Evolutionary conservation across 2,797 vertebrate genomes (phyloP), one percentile per base, ranked within the genome.

Genomic region (Syndactyla subalaris): DNA sequence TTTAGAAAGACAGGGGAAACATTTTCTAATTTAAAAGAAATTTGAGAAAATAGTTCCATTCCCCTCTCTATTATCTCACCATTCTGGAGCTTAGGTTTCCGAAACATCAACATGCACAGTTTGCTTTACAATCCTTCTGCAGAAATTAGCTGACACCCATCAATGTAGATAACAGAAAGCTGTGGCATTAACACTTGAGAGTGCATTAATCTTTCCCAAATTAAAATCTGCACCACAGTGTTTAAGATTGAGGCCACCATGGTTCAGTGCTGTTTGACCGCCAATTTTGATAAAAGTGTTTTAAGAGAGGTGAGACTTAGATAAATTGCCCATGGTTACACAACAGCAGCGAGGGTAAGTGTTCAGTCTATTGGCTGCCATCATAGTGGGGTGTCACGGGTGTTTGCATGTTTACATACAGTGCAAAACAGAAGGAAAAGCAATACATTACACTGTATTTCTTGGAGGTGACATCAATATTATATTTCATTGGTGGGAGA

Each of bases 151-250:
- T 98, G 99, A 99, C 98, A 98, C 98, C 98, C 98, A 98, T 99
- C 98, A 97, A 96, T 95, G 95, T 92, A 97, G 98, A 99, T 99
- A 99, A 98, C 98, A 97, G 98, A 98, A 98, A 97, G 98, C 96
- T 98, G 98, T 97, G 98, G 98, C 98, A 97, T 98, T 98, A 98
- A 98, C 98, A 98, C 97, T 98, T 94, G 96, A 98, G 97, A 98
- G 98, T 96, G 97, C 99, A 99, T 99, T 99, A 98, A 99, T 99
- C 99, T 99, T 99, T 98, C 98, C 98, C 98, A 99, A 99, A 99
- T 99, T 99, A 99, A 99, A 99, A 99, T 98, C 98, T 97, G 98
- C 97, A 97, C 98, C 95, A 57, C 97, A 95, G 98, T 97, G 85
- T 98, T 99, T 99, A 99, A 98, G 98, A 99, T 99, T 98, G 98